A percentile compares a stretch with the other conserved stretches of the same genome.
Evolutionary conservation across 2,113 vertebrate species (phyloP).

Genomic region (human (Homo sapiens)): GRCh38 chr13:84926001-84926500

Average conservation of each 20-base stretch:
- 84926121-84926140: slow-evolving; percentile 63
- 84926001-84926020: slow-evolving; percentile 53
- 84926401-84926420: not conserved
- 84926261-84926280: slow-evolving; percentile 19
- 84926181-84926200: slow-evolving; percentile 69
- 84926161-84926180: slow-evolving; percentile 77
- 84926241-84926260: slow-evolving; percentile 49
- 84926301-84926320: not conserved
- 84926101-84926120: slow-evolving; percentile 65
- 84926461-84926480: not conserved
- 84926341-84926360: not conserved
- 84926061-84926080: slow-evolving; percentile 57
- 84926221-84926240: slow-evolving; percentile 57
- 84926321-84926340: not conserved
- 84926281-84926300: not conserved
- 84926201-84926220: slow-evolving; percentile 68
- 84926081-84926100: slow-evolving; percentile 58
- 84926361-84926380: not conserved
- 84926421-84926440: not conserved
- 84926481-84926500: not conserved
- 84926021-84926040: slow-evolving; percentile 63
- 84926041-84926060: slow-evolving; percentile 68
- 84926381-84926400: not conserved
- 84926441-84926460: not conserved
- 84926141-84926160: slow-evolving; percentile 62